These are phyloP conservation scores for Myoxocephalus aenaeus DNA, from an alignment of 2,797 vertebrate species.

Conservation along the genomic window DNA sequence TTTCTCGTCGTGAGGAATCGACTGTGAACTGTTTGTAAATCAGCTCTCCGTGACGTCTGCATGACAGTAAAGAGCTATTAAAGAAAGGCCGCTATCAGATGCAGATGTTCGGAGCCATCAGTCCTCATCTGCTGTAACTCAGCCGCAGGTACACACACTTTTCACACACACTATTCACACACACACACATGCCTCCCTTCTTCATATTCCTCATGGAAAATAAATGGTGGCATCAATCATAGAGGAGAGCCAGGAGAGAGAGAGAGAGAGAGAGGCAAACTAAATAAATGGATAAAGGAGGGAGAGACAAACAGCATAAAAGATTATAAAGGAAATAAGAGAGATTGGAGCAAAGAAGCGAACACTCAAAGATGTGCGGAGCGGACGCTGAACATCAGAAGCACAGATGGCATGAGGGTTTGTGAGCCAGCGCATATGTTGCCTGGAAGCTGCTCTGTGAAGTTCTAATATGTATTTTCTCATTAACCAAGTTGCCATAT, in stretches of 20 bases:
- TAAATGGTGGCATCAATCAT: conserved; percentile 73
- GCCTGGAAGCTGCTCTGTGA: conserved; percentile 52
- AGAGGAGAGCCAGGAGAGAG: conserved; percentile 30
- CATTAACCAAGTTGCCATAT: conserved; percentile 62
- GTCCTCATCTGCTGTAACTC: conserved; percentile 29
- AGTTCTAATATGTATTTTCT: conserved; percentile 60
- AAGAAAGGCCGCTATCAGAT: conserved; percentile 37
- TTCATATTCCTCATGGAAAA: conserved; percentile 72
- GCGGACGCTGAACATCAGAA: conserved; percentile 43
- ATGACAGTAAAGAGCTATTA: conserved; percentile 59
- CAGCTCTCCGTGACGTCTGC: conserved; percentile 10
- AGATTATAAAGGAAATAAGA: conserved; percentile 21
- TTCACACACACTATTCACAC: conserved; percentile 3
- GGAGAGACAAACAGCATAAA: conserved; percentile 21
- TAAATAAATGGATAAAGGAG: not conserved
- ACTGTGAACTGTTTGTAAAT: conserved; percentile 16
- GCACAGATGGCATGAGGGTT: conserved; percentile 60
- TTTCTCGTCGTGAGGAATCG: too few species aligned
- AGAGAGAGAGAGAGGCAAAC: not conserved
- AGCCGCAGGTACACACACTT: conserved; percentile 30
- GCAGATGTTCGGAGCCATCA: conserved; percentile 46
- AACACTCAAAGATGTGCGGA: conserved; percentile 27
- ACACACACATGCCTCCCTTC: not conserved
- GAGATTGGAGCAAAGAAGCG: conserved; percentile 24
- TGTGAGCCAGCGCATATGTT: conserved; percentile 58